Percentiles rank a stretch among this genome's conserved stretches.
Evolutionary conservation across 2,888 invertebrate species (phyloP).

Genomic region (Dryobota labecula): DNA sequence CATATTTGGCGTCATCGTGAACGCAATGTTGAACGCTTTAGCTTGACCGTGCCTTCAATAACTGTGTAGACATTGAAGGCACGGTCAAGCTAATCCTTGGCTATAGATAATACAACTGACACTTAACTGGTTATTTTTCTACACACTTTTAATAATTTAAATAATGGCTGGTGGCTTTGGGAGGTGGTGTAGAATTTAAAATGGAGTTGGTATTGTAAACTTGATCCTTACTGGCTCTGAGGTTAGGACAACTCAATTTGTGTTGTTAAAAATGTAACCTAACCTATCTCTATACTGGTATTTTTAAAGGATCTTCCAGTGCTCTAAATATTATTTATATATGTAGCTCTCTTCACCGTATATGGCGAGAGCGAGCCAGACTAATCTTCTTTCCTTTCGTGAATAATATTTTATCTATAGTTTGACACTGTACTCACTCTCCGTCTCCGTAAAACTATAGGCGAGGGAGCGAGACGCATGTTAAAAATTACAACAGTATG

Average conservation of each 20-base stretch:
- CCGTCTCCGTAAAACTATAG: too few relatives aligned
- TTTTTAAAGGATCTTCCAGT: not conserved
- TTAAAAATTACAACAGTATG: too few relatives aligned
- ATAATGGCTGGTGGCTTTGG: not conserved
- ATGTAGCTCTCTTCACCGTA: not conserved
- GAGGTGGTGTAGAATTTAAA: constrained; percentile 21
- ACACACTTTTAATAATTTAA: not conserved
- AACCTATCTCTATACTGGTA: not conserved
- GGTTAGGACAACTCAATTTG: too few relatives aligned
- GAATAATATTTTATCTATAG: not conserved
- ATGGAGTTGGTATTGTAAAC: not conserved
- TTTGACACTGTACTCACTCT: too few relatives aligned
- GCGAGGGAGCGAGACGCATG: too few relatives aligned
- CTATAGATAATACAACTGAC: too few relatives aligned
- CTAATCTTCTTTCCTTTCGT: not conserved
- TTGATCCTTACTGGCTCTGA: not conserved
- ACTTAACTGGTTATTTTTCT: too few relatives aligned
- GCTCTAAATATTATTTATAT: not conserved
- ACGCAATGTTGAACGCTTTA: too few relatives aligned
- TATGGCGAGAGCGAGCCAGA: not conserved
- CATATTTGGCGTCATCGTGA: too few relatives aligned
- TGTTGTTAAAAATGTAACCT: not conserved
- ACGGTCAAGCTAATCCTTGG: too few relatives aligned
- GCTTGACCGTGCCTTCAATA: too few relatives aligned
- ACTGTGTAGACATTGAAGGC: too few relatives aligned